Evolutionary conservation across 1,140 invertebrate species (phyloP).

Genomic region (Diuraphis noxia): DNA sequence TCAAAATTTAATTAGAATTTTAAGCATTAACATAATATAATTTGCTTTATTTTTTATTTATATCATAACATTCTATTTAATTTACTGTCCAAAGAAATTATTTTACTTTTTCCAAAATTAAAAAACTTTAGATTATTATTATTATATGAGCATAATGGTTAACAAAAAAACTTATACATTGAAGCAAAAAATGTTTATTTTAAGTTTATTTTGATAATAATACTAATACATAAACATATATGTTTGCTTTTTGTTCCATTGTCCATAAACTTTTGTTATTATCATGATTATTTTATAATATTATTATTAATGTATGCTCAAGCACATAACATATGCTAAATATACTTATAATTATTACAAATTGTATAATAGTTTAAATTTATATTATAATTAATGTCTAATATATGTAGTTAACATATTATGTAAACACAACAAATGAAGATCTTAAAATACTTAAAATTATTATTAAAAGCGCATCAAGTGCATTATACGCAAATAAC

Average conservation of each 20-base stretch:
- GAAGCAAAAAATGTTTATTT: conserved; percentile 16
- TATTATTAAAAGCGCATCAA: neutral
- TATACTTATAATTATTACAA: conserved; percentile 1
- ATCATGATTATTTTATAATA: conserved; percentile 26
- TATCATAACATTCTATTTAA: neutral
- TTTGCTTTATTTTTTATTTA: neutral
- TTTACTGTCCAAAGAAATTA: neutral
- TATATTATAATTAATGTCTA: neutral
- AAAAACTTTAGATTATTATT: neutral
- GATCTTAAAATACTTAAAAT: neutral
- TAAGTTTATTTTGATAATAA: neutral
- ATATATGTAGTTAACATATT: neutral
- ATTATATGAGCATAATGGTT: neutral
- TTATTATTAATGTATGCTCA: neutral
- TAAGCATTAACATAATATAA: neutral
- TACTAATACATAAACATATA: conserved; percentile 6
- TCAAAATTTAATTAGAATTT: neutral
- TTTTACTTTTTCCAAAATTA: neutral
- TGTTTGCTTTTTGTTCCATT: conserved; percentile 29
- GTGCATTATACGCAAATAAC: neutral
- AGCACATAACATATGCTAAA: neutral
- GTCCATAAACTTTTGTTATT: conserved; percentile 26
- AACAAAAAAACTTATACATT: neutral
- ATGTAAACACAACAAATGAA: neutral
- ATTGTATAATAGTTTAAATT: neutral